Base-by-base conservation (phyloP, 2,113 vertebrate species). In the Typhlomys cinereus region DNA sequence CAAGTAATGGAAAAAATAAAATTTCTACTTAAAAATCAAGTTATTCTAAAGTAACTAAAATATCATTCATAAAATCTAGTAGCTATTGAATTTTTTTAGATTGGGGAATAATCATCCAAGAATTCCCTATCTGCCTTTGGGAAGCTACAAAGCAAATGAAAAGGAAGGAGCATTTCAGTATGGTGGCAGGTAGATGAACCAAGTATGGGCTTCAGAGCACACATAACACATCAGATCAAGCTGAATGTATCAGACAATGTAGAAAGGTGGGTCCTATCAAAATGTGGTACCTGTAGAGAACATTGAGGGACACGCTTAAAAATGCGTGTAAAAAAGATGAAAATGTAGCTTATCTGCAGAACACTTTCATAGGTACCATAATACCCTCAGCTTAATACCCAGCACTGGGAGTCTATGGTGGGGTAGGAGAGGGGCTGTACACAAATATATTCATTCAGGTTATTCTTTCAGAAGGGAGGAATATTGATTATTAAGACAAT, bases 21-120 rank as follows among this genome's bases (percentile, higher is more conserved):
- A 4, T 81, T 86, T 85, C 41, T 57, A 67, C 2, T 20, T 39
- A 23, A 90, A 94, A 94, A 91, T 61, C 15, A 90, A 89, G 76
- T 79, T 74, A 50, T 46, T 64, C 25, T 64, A 76, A 78, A 3
- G 23, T 2, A 15, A 11, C 44, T 31, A 80, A 78, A 20, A 27
- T 93, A 67, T 57, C 79, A 2, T 76, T 7, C 27, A 61, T 59
- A 91, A 78, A 36, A 25, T 21, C 67, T 18, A 70, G 29, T 46
- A 8, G 13, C 31, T 71, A 84, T 27, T 59, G 54, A 2, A n/a
- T 46, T 85, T 83, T n/a, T 94, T 17, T 57, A 64, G 11, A 1
- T 34, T 50, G 74, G 18, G 29, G 23, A 83, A 86, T 14, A 89
- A 62, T 85, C 23, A 61, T 41, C 36, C 61, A 27, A 12, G 70